Percentiles rank a stretch among this genome's conserved stretches.
Evolutionary conservation across 2,888 invertebrate genomes (phyloP).

Genomic region (Liposcelis brunnea): DNA sequence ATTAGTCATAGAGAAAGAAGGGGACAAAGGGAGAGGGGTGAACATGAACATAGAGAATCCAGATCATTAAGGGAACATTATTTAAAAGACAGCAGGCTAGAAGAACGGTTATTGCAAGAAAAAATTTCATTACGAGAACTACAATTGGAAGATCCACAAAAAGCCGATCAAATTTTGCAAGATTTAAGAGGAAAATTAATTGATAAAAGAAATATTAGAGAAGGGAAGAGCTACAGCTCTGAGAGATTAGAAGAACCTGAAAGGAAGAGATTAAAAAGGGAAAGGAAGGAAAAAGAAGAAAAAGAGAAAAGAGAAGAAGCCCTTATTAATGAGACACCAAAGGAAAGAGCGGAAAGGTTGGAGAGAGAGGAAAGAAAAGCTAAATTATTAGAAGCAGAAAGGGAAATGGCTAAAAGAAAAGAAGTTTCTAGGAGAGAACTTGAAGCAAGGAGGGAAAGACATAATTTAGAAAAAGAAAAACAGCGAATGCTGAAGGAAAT

Average conservation of each 20-base stretch:
- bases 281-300: conserved; percentile 26
- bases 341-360: conserved; percentile 29
- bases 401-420: conserved; percentile 62
- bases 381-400: conserved; percentile 51
- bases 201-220: conserved; percentile 50
- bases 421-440: conserved; percentile 55
- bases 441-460: conserved; percentile 49
- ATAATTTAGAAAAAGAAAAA: conserved; percentile 29
- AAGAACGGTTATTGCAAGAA: too few relatives aligned
- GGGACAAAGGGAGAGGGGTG: neutral
- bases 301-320: conserved; percentile 22
- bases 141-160: too few relatives aligned
- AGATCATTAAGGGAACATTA: neutral
- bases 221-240: conserved; percentile 27
- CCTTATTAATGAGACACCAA: conserved; percentile 22
- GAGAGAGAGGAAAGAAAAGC: conserved; percentile 43
- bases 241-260: conserved; percentile 19
- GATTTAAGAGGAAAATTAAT: conserved; percentile 56
- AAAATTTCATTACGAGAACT: too few relatives aligned
- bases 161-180: conserved; percentile 45
- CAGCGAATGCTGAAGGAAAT: conserved; percentile 26
- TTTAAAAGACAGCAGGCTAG: too few relatives aligned
- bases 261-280: conserved; percentile 23
- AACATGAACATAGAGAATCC: conserved; percentile 1
- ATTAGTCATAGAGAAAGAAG: neutral